Evolutionary conservation across 2,113 vertebrate species (phyloP).

Genomic region (Rhinolophus sinicus): DNA sequence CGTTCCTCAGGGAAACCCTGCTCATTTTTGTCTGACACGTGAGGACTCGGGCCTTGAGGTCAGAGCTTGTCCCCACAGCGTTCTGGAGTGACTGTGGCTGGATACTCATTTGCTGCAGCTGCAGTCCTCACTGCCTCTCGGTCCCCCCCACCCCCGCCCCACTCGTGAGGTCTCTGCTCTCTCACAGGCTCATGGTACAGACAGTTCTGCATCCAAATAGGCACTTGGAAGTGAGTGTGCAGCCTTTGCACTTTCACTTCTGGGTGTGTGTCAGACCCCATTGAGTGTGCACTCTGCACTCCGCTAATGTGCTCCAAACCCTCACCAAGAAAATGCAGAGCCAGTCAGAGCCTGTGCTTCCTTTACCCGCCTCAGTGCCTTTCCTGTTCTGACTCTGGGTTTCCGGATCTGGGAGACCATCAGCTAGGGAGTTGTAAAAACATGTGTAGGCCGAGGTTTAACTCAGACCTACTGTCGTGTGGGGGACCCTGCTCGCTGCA

Average conservation of each 20-base stretch:
- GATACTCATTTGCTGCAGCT: neutral
- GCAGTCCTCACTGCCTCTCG: neutral
- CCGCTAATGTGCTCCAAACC: too few relatives aligned
- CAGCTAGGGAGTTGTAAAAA: neutral
- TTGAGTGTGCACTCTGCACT: fast-evolving
- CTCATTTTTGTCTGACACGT: neutral
- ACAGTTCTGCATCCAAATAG: neutral
- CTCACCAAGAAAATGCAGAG: neutral
- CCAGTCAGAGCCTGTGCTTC: neutral
- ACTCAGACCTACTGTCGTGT: neutral
- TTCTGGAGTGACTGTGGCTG: neutral
- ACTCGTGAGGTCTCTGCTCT: neutral
- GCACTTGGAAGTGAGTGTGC: neutral
- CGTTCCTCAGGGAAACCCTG: slow-evolving; percentile 4
- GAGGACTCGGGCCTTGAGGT: neutral
- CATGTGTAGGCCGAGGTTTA: neutral
- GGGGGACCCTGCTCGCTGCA: too few relatives aligned
- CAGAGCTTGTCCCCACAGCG: neutral
- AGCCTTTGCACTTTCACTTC: neutral
- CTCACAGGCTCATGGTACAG: neutral
- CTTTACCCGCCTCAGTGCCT: neutral
- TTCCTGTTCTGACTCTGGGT: neutral
- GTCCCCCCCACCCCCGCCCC: too few relatives aligned
- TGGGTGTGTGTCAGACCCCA: neutral
- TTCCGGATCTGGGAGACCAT: neutral